Percentiles rank a stretch among this genome's conserved stretches.
phyloP scores from a whole-genome alignment of 2,113 vertebrate species.

The Scolopax mira region DNA sequence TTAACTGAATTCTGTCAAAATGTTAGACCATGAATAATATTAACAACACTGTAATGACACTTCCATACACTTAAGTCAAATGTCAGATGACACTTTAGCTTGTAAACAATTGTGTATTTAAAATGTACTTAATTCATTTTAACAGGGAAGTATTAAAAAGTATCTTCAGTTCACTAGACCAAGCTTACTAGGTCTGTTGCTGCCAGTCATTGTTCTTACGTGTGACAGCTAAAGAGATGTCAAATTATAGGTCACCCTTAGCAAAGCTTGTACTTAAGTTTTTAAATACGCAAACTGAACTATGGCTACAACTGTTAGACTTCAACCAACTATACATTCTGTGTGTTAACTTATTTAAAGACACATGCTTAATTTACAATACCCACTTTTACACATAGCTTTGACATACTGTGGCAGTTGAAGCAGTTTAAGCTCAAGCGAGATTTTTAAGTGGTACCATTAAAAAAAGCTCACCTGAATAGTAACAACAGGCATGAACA shows the following conservation, averaged over 20 bases:
- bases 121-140: slow-evolving; percentile 41
- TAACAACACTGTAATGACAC: slow-evolving; percentile 55
- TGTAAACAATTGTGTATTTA: slow-evolving; percentile 70
- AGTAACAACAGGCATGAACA: slow-evolving; percentile 71
- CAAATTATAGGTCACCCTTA: slow-evolving; percentile 32
- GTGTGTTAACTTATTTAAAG: slow-evolving; percentile 38
- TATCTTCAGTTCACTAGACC: slow-evolving; percentile 45
- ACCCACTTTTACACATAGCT: slow-evolving; percentile 35
- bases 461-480: slow-evolving; percentile 68
- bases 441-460: slow-evolving; percentile 40
- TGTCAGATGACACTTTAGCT: slow-evolving; percentile 37
- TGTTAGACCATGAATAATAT: slow-evolving; percentile 55
- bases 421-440: slow-evolving; percentile 69
- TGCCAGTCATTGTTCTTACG: slow-evolving; percentile 48
- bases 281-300: slow-evolving; percentile 55
- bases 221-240: slow-evolving; percentile 59
- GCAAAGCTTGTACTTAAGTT: slow-evolving; percentile 42
- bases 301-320: slow-evolving; percentile 43
- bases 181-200: slow-evolving; percentile 45
- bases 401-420: slow-evolving; percentile 52
- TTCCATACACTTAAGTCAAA: slow-evolving; percentile 56
- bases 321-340: slow-evolving; percentile 59
- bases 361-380: slow-evolving; percentile 58
- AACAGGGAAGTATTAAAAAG: slow-evolving; percentile 48
- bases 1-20: slow-evolving; percentile 65